Conservation (phyloP, 92 coral and sea anemone species). For the Pocillopora meandrina region DNA sequence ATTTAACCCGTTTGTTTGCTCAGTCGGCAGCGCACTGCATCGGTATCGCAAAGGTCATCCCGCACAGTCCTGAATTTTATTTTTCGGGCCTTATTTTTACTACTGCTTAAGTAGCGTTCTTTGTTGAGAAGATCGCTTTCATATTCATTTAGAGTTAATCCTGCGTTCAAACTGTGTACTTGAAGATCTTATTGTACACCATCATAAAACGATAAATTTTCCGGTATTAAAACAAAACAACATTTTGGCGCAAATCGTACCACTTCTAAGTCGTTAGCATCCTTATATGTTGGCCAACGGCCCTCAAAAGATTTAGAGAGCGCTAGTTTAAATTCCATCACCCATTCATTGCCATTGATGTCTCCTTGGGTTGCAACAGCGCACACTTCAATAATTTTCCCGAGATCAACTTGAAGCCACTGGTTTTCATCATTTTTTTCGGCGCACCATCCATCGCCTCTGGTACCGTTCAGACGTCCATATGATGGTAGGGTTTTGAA, state of each 20-base stretch:
- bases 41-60: too few relatives aligned
- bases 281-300: not conserved
- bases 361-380: constrained; percentile 19
- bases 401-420: constrained; percentile 14
- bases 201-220: too few relatives aligned
- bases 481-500: not conserved
- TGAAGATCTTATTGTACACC: too few relatives aligned
- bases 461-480: not conserved
- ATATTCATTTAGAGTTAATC: too few relatives aligned
- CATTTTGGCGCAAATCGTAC: not conserved
- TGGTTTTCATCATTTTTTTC: not conserved
- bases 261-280: not conserved
- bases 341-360: not conserved
- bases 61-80: too few relatives aligned
- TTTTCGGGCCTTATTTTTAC: too few relatives aligned
- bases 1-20: too few relatives aligned
- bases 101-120: too few relatives aligned
- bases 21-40: too few relatives aligned
- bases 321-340: not conserved
- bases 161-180: too few relatives aligned
- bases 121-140: too few relatives aligned
- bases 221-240: too few relatives aligned
- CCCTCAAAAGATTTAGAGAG: not conserved
- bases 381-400: not conserved
- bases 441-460: constrained; percentile 14